Conservation (phyloP, 2,797 vertebrate genomes). For the Helarctos malayanus region DNA sequence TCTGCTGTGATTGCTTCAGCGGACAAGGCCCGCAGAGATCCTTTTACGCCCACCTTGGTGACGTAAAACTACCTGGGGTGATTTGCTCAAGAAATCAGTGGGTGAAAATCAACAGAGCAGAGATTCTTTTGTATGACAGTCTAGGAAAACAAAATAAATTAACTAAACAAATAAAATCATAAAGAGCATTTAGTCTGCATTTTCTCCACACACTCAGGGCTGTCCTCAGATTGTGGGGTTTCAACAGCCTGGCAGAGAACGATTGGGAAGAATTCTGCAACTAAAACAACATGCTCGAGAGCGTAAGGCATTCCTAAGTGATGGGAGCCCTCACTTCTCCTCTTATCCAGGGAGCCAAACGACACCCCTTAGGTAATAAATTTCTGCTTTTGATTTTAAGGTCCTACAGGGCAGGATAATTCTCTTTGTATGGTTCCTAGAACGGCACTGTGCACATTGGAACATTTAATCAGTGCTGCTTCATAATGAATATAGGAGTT, state of each 20-base stretch:
- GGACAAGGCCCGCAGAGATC: background rate
- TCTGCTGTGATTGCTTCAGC: background rate
- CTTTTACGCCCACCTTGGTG: background rate
- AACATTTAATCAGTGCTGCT: conserved; percentile 62
- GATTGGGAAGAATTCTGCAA: background rate
- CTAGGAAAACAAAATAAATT: background rate
- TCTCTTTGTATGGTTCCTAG: conserved; percentile 22
- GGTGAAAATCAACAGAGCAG: background rate
- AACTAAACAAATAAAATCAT: background rate
- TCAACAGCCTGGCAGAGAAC: background rate
- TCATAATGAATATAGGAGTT: conserved; percentile 63
- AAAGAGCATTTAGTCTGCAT: background rate
- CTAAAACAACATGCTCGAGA: background rate
- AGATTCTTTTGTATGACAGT: background rate
- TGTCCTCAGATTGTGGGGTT: background rate
- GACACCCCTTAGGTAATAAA: conserved; percentile 29
- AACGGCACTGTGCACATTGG: background rate
- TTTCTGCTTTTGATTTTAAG: conserved; percentile 63
- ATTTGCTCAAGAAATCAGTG: background rate
- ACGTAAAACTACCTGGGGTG: background rate
- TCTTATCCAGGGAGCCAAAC: background rate
- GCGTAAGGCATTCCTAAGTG: background rate
- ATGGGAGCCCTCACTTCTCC: background rate
- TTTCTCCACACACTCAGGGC: background rate
- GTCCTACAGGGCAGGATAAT: conserved; percentile 60